Base-by-base conservation (phyloP, 2,888 invertebrate genomes). In the Entomobrya proxima region DNA sequence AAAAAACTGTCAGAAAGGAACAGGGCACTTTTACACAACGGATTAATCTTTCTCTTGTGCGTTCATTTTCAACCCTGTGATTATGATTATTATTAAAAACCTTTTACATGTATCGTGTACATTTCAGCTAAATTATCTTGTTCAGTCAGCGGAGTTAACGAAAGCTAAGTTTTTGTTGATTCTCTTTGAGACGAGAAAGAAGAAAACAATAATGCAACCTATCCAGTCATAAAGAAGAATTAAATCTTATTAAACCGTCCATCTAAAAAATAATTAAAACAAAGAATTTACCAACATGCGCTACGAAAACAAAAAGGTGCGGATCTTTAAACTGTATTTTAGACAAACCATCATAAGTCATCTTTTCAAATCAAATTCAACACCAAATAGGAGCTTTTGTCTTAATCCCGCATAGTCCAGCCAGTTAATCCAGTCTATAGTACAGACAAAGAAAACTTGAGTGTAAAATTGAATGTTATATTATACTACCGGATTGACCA, bases 1-100 rank as follows among this genome's bases (percentile, higher is more conserved):
- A 58, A 61, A 64, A 72, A 77, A 44, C 77, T 61, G 77, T 77
- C 77, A 77, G 77, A 52, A 32, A n/a, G 27, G n/a, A 50, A 75
- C 27, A 52, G 32, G 50, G 50, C n/a, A n/a, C n/a, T 64, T 55
- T 55, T 64, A 35, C 18, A 18, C 9, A 64, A 64, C 37, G 37
- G 37, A 64, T 64, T 64, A 64, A 64, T 64, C 64, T 64, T 64
- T 32, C 35, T 37, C 21, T 64, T 64, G 37, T 37, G 35, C 37
- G 9, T 18, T 64, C 37, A 37, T 64, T 37, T 64, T 21, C n/a
- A n/a, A 64, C 35, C 64, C 64, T 64, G n/a, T 37, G 64, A 64
- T 64, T 64, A 61, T 61, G n/a, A 6, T 37, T n/a, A 37, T 64
- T 64, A 37, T 37, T 21, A 64, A 64, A 64, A 64, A 37, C 37